Evolutionary conservation across 2,113 vertebrate genomes (phyloP).

Genomic region (Marmota flaviventris): DNA sequence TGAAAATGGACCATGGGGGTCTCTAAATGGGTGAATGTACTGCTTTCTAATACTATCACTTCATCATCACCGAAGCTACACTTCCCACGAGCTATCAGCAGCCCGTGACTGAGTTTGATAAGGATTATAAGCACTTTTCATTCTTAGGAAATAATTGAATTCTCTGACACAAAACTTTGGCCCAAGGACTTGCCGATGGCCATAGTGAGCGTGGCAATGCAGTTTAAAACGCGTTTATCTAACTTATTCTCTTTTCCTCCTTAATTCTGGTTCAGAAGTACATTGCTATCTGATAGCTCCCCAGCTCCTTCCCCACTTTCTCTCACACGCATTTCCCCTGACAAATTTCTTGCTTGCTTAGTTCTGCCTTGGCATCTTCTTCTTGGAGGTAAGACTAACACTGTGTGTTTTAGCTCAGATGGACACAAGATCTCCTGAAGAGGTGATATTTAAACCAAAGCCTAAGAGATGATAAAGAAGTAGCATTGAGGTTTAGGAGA

Average conservation of each 20-base stretch:
- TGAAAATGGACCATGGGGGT: not conserved
- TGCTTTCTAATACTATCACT: not conserved
- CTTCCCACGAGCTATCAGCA: not conserved
- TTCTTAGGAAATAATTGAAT: not conserved
- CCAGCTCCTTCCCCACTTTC: not conserved
- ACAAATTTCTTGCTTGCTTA: not conserved
- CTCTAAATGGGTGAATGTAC: not conserved
- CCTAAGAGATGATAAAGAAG: not conserved
- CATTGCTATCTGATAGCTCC: not conserved
- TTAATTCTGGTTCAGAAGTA: not conserved
- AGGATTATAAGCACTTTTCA: not conserved
- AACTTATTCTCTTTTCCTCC: not conserved
- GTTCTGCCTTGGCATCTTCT: not conserved
- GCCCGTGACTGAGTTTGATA: not conserved
- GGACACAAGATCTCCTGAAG: not conserved
- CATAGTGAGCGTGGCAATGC: not conserved
- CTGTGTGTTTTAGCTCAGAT: not conserved
- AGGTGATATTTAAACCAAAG: not conserved
- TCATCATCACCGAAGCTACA: accelerated
- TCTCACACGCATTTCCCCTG: not conserved
- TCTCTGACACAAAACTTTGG: not conserved
- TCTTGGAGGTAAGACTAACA: not conserved
- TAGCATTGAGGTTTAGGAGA: not conserved
- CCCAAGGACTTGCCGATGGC: not conserved
- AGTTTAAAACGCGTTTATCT: not conserved